Evolutionary conservation across 2,113 vertebrate genomes (phyloP), one percentile per base, ranked within the genome.

Genomic region (Junco hyemalis): DNA sequence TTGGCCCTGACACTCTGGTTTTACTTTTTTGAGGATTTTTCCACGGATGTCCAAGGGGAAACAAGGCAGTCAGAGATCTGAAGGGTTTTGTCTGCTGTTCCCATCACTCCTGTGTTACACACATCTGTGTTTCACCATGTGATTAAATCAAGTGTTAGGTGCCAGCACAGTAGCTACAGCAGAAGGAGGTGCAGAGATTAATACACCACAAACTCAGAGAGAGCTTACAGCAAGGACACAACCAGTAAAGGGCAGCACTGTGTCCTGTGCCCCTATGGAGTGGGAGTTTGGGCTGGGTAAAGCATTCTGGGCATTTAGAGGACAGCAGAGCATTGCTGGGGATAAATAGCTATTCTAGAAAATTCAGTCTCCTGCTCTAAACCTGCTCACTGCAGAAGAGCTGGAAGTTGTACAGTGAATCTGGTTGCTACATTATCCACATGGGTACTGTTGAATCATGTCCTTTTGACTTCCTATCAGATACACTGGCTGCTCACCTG

Each of bases 81-180:
- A 90, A 40, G 25, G 48, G 12, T 50, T 74, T 5, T 60, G 35
- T 61, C 66, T 90, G 76, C 54, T 33, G 38, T 50, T 88, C 47
- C 60, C 72, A 68, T 84, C 69, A 23, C 69, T 54, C 38, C 19
- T 0, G 0, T 44, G 40, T 42, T 83, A 83, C 0, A 0, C 47
- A 73, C 14, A 40, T 68, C 53, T 81, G 25, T 74, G 88, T 81
- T 90, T 86, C 82, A 53, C 2, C 1, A 11, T 11, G 51, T 53
- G 92, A 90, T 92, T 94, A 71, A 86, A 92, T 86, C 65, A 42
- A 71, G 36, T 2, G 48, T 9, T 90, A 83, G 86, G 82, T 92
- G 72, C 64, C 76, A 80, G 42, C 28, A 70, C 81, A 83, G 73
- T 9, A 59, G 38, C 3, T 56, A 26, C 51, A 48, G 71, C 36